Conservation (phyloP, 2,888 invertebrate genomes). For the Dolichomitus sp. region DNA sequence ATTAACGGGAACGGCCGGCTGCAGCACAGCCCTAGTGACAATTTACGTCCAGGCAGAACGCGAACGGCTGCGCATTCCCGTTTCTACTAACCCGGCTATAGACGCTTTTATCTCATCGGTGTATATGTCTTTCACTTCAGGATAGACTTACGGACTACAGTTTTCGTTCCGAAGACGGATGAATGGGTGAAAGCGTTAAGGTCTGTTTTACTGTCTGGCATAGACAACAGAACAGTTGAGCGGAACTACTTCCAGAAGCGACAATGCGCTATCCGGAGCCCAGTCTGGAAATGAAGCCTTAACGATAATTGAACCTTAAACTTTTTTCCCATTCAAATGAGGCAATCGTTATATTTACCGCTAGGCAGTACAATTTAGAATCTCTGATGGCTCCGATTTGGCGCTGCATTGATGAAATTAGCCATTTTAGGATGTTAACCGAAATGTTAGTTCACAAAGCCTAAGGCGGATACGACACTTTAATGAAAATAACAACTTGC, state of each 20-base stretch:
- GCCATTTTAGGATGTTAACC: not conserved
- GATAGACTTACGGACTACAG: constrained; percentile 29
- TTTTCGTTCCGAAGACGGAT: constrained; percentile 10
- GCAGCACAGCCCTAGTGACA: constrained; percentile 64
- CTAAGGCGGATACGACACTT: not conserved
- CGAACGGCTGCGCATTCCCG: constrained; percentile 44
- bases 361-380: not conserved
- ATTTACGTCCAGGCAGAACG: constrained; percentile 64
- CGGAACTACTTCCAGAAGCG: constrained; percentile 15
- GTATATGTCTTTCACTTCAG: constrained; percentile 30
- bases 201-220: constrained; percentile 9
- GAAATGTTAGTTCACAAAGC: not conserved
- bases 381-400: not conserved
- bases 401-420: not conserved
- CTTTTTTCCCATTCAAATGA: not conserved
- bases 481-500: no score
- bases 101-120: constrained; percentile 44
- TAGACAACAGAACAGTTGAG: constrained; percentile 8
- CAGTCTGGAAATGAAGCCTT: not conserved
- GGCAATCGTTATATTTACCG: not conserved
- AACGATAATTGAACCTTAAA: not conserved
- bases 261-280: constrained; percentile 4
- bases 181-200: constrained; percentile 5
- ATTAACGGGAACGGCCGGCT: constrained; percentile 71
- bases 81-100: constrained; percentile 26